A percentile compares a stretch with the other conserved stretches of the same genome.
Conservation (phyloP, 1,140 invertebrate species). For the Scaptomyza montana region DNA sequence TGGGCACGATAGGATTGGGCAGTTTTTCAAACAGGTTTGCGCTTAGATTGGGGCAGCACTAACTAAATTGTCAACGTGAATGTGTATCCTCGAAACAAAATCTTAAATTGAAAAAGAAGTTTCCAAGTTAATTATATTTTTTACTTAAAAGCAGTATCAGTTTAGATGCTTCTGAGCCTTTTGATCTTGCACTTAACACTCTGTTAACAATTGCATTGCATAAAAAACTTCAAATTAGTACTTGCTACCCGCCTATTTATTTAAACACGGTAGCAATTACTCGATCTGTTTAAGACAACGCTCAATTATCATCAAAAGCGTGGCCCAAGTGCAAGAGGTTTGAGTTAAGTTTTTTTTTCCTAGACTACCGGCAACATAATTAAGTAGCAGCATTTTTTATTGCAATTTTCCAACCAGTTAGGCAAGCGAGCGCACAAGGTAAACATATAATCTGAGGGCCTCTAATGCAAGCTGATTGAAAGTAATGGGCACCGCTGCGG, state of each 20-base stretch:
- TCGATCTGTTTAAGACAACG: slow-evolving; percentile 2
- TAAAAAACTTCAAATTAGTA: not conserved
- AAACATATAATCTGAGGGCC: slow-evolving; percentile 35
- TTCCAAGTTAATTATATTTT: no score
- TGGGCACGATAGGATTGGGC: not conserved
- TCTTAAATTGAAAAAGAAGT: no score
- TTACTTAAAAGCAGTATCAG: no score
- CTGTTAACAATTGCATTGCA: not conserved
- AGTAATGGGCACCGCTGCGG: slow-evolving; percentile 47
- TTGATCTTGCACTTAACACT: no score
- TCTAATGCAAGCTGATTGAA: slow-evolving; percentile 53
- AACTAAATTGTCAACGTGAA: no score
- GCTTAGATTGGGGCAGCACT: no score
- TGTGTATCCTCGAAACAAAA: no score
- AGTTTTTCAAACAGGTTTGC: slow-evolving; percentile 4
- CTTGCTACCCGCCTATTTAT: not conserved
- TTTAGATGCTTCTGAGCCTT: no score
- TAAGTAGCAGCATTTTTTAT: slow-evolving; percentile 1
- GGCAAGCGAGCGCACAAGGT: slow-evolving; percentile 6
- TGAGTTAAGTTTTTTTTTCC: slow-evolving; percentile 13
- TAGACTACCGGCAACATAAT: slow-evolving; percentile 27
- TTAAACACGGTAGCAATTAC: slow-evolving; percentile 15
- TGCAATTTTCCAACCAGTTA: slow-evolving; percentile 31
- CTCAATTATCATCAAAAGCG: slow-evolving; percentile 13
- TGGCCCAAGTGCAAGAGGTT: not conserved